Evolutionary conservation across 2,797 vertebrate species (phyloP).

Genomic region (Tokudaia muenninki): DNA sequence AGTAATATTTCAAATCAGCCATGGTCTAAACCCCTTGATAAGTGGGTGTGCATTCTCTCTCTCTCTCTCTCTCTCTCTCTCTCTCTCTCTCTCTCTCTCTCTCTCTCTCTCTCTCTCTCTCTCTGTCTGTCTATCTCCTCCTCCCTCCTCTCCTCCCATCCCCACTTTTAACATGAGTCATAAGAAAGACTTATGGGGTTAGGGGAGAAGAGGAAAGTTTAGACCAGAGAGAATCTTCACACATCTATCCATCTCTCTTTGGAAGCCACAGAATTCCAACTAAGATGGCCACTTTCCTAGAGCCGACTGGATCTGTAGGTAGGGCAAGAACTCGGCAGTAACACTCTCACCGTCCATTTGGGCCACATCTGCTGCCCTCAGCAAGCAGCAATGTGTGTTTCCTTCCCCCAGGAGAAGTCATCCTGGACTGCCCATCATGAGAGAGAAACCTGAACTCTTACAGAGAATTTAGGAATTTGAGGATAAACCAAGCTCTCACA

Average conservation of each 20-base stretch:
- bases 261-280: constrained; percentile 60
- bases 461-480: neutral
- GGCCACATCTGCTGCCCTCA: neutral
- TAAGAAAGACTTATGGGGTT: constrained; percentile 46
- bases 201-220: constrained; percentile 42
- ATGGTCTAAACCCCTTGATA: constrained; percentile 91
- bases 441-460: neutral
- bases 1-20: constrained; percentile 99
- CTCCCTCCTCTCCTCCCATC: constrained; percentile 52
- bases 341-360: neutral
- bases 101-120: neutral
- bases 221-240: constrained; percentile 51
- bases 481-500: neutral
- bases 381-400: neutral
- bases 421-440: neutral
- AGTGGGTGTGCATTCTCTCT: constrained; percentile 84
- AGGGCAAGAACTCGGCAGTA: constrained; percentile 2
- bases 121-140: too few relatives aligned
- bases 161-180: constrained; percentile 12
- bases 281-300: neutral
- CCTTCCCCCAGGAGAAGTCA: neutral
- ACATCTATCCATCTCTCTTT: neutral
- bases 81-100: neutral
- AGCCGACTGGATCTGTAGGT: neutral
- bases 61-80: neutral